Evolutionary conservation across 2,797 vertebrate species (phyloP), one percentile per base, ranked within the genome.

Genomic region (Chloroceryle amazona): DNA sequence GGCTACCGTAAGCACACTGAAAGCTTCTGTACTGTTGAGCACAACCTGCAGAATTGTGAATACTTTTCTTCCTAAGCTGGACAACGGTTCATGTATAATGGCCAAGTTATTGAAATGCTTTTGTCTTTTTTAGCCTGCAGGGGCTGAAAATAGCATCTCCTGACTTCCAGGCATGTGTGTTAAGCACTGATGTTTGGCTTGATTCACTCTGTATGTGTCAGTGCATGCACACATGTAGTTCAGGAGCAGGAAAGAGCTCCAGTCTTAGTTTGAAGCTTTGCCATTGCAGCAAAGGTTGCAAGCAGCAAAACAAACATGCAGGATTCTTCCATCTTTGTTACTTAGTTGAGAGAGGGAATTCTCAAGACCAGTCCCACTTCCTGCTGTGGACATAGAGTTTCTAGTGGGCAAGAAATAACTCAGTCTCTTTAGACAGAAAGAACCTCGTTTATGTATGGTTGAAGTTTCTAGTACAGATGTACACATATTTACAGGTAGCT

Each of bases 1-100:
- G 41, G 25, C n/a, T 55, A 15, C 41, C 25, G 13, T 0, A 0
- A 25, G 21, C n/a, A 29, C 21, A 6, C 19, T 57, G 74, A 84
- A 49, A 25, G 16, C 22, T 68, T 72, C 42, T 71, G 6, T 66
- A 10, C 66, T 3, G 0, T 66, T 51, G 29, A 44, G 37, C 66
- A 61, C 41, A 71, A 41, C 19, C n/a, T 66, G 10, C 29, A 46
- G 46, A 88, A 21, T 16, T 44, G 68, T 71, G 35, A 75, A 61
- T n/a, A 5, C 35, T 75, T 62, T 52, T 55, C 28, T 66, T 51
- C 57, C 42, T n/a, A 41, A 75, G 61, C 42, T 26, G 47, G 62
- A 35, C 28, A 60, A 60, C 25, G 60, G 12, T 91, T 84, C 63
- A n/a, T 61, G 25, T 35, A 11, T 44, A 71, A 80, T 44, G 75